Conservation (phyloP, 2,797 vertebrate species). For the Monodelphis domestica region DNA sequence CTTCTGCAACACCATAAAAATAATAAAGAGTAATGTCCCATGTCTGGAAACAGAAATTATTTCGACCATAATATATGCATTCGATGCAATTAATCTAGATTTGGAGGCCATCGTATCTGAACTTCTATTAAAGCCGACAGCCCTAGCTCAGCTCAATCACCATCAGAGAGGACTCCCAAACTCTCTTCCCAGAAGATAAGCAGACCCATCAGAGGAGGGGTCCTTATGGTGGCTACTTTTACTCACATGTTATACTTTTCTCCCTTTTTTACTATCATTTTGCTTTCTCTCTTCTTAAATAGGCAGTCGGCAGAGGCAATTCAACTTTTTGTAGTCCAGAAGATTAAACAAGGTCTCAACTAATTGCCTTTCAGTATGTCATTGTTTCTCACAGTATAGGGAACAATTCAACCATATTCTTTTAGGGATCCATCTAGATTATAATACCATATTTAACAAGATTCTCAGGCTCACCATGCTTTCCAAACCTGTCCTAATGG, state of each 20-base stretch:
- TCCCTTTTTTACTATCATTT: constrained; percentile 22
- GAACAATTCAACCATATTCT: neutral
- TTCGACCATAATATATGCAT: constrained; percentile 61
- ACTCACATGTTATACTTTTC: neutral
- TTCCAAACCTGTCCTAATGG: constrained; percentile 6
- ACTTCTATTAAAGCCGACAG: constrained; percentile 32
- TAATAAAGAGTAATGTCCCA: constrained; percentile 77
- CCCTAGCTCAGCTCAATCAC: neutral
- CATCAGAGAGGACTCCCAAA: neutral
- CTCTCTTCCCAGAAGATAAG: neutral
- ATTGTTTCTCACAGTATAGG: neutral
- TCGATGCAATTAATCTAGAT: constrained; percentile 42
- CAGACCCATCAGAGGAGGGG: neutral
- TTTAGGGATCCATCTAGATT: neutral
- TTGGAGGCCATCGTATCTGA: neutral
- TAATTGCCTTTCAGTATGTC: neutral
- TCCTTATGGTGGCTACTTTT: neutral
- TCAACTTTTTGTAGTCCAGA: neutral
- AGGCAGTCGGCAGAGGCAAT: neutral
- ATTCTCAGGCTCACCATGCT: neutral
- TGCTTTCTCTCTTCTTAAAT: constrained; percentile 1
- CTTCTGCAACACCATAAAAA: constrained; percentile 70
- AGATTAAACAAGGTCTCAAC: neutral
- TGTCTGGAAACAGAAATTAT: constrained; percentile 74
- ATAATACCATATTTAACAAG: neutral